Conservation (phyloP, 2,888 invertebrate genomes). For the Pseudococcus viburni region DNA sequence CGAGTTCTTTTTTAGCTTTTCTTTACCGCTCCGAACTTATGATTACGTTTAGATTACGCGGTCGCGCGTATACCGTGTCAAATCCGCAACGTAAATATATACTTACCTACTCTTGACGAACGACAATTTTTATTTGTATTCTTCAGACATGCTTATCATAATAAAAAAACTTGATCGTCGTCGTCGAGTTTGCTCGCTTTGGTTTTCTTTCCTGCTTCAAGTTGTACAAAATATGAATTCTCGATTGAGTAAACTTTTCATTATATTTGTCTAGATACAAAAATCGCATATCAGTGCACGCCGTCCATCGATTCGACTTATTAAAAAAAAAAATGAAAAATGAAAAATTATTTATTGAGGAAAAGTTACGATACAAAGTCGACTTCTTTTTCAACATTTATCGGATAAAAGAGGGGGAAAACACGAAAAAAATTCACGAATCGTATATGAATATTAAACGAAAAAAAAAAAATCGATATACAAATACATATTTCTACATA, state of each 20-base stretch:
- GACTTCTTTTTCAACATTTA: constrained; percentile 16
- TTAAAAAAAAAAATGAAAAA: neutral
- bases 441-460: neutral
- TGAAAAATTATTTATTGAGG: constrained; percentile 34
- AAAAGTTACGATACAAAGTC: constrained; percentile 31
- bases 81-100: constrained; percentile 10
- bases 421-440: constrained; percentile 16
- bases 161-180: neutral
- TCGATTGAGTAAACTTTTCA: neutral
- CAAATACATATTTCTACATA: constrained; percentile 2
- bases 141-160: constrained; percentile 12
- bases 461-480: neutral
- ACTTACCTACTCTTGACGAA: constrained; percentile 4
- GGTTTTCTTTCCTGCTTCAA: neutral
- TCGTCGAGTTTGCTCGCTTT: neutral
- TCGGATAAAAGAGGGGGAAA: neutral
- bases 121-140: constrained; percentile 22
- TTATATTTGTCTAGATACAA: neutral
- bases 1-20: constrained; percentile 5
- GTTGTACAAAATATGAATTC: neutral
- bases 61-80: constrained; percentile 7
- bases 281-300: neutral
- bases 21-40: constrained; percentile 10
- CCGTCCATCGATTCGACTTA: neutral
- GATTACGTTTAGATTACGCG: constrained; percentile 36